These are phyloP conservation scores for Epinotia bilunana DNA, from an alignment of 2,888 invertebrate genomes.

Conservation along the genomic window DNA sequence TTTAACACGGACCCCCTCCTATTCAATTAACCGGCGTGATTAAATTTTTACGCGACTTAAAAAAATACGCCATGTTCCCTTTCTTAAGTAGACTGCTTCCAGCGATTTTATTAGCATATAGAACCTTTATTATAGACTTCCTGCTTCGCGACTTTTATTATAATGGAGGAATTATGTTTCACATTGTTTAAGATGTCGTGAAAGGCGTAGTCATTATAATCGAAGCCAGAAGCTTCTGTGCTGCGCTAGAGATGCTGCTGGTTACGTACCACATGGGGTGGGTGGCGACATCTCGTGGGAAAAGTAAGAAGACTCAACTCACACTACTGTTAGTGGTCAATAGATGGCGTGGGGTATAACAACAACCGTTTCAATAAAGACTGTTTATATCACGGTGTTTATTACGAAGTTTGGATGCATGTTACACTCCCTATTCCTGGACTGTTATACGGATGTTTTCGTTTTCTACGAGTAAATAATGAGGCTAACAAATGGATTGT, in stretches of 20 bases:
- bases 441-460: background rate
- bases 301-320: background rate
- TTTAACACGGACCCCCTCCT: slow-evolving; percentile 50
- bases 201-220: slow-evolving; percentile 49
- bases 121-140: slow-evolving; percentile 57
- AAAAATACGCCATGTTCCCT: slow-evolving; percentile 60
- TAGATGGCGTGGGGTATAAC: background rate
- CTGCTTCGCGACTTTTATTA: slow-evolving; percentile 66
- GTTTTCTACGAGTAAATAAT: background rate
- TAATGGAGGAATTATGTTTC: slow-evolving; percentile 71
- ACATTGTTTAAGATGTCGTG: slow-evolving; percentile 59
- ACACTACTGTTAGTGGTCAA: background rate
- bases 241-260: background rate
- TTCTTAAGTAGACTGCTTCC: slow-evolving; percentile 50
- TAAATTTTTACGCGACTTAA: slow-evolving; percentile 70
- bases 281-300: slow-evolving; percentile 6
- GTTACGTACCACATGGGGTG: background rate
- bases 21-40: slow-evolving; percentile 67
- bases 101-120: slow-evolving; percentile 62
- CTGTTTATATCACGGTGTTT: background rate
- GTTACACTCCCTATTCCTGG: background rate
- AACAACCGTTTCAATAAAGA: too few species aligned
- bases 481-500: background rate
- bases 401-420: background rate
- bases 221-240: slow-evolving; percentile 4